These are phyloP conservation scores for Antheraea yamamai DNA, from an alignment of 2,888 invertebrate species.

Conservation along the genomic window DNA sequence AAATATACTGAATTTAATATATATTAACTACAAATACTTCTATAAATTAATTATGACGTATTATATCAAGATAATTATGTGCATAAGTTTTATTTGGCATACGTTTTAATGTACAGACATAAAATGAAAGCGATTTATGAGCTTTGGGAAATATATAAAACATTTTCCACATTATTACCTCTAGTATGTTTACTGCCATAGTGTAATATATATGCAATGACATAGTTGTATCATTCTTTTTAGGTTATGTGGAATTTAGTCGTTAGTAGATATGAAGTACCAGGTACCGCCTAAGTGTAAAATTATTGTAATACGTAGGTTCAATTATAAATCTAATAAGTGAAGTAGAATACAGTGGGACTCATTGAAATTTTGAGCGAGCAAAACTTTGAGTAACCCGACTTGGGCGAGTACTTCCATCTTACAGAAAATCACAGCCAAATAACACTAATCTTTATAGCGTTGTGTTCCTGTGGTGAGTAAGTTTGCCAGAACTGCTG, in stretches of 20 bases:
- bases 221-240: background rate
- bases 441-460: too few relatives aligned
- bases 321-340: too few relatives aligned
- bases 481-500: too few relatives aligned
- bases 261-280: too few relatives aligned
- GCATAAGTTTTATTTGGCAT: background rate
- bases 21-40: background rate
- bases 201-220: background rate
- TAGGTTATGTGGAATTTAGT: background rate
- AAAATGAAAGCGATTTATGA: conserved; percentile 17
- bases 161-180: conserved; percentile 16
- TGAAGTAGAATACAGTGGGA: too few relatives aligned
- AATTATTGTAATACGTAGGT: too few relatives aligned
- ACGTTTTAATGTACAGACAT: conserved; percentile 3
- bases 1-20: background rate
- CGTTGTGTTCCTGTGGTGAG: too few relatives aligned
- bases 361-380: too few relatives aligned
- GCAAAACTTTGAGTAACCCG: too few relatives aligned
- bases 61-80: background rate
- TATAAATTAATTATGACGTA: background rate
- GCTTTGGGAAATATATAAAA: conserved; percentile 16
- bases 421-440: too few relatives aligned
- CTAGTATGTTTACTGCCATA: conserved; percentile 6
- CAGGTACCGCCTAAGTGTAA: too few relatives aligned
- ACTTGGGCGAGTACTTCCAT: too few relatives aligned